These are phyloP conservation scores for Oenanthe oenanthe DNA, from an alignment of 2,113 vertebrate genomes.

Conservation along the genomic window DNA sequence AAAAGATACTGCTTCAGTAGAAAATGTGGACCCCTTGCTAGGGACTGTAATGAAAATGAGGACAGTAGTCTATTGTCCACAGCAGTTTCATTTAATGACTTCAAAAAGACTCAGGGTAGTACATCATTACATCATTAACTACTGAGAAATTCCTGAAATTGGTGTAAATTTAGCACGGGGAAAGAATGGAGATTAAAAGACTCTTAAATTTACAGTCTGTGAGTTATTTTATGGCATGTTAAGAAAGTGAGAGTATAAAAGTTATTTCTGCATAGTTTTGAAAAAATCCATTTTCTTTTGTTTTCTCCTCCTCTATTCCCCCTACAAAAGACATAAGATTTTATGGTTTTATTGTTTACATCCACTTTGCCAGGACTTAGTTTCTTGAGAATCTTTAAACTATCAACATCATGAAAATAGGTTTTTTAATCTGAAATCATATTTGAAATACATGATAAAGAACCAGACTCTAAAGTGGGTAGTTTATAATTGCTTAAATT, in stretches of 20 bases:
- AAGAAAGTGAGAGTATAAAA: background rate
- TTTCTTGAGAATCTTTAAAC: slow-evolving; percentile 27
- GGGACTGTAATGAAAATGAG: background rate
- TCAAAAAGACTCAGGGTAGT: background rate
- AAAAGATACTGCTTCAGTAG: background rate
- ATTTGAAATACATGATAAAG: background rate
- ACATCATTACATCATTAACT: background rate
- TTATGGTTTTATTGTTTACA: background rate
- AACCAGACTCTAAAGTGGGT: background rate
- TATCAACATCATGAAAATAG: background rate
- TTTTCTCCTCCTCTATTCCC: background rate
- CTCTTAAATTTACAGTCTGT: background rate
- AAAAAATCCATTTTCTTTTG: background rate
- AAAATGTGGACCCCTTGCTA: background rate
- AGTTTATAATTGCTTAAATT: slow-evolving; percentile 8
- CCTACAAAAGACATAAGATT: background rate
- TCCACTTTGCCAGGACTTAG: background rate
- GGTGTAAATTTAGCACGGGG: background rate
- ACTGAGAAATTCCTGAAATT: background rate
- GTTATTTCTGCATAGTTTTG: background rate
- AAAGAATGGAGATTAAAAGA: background rate
- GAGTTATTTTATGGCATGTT: background rate
- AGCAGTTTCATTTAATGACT: background rate
- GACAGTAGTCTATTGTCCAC: background rate
- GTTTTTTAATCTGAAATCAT: background rate